A percentile compares a stretch with the other conserved stretches of the same genome.
Evolutionary conservation across 2,888 invertebrate genomes (phyloP).

Genomic region (Micoletzkya japonica): DNA sequence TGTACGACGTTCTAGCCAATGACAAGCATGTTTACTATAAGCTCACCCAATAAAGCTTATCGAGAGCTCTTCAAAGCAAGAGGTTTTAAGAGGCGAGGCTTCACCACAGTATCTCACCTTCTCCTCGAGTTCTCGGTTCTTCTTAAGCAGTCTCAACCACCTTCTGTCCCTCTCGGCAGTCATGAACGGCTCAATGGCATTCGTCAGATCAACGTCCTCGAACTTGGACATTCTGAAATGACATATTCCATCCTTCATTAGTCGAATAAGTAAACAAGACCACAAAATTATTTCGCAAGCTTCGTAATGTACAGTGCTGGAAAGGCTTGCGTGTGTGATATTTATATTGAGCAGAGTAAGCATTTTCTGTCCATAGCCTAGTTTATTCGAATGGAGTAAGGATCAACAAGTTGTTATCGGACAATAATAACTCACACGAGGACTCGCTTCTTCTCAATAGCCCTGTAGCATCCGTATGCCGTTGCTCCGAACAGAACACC

Average conservation of each 20-base stretch:
- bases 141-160: slow-evolving; percentile 61
- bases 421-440: slow-evolving; percentile 12
- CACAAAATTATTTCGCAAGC: too few relatives aligned
- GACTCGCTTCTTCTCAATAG: slow-evolving; percentile 31
- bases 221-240: slow-evolving; percentile 55
- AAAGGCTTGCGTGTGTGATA: not conserved
- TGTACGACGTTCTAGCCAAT: too few relatives aligned
- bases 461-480: slow-evolving; percentile 43
- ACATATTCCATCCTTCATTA: not conserved
- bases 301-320: not conserved
- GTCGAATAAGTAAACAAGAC: not conserved
- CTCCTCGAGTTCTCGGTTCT: slow-evolving; percentile 66
- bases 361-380: too few relatives aligned
- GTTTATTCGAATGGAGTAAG: too few relatives aligned
- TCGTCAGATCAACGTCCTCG: slow-evolving; percentile 59
- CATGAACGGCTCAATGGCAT: slow-evolving; percentile 61
- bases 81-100: too few relatives aligned
- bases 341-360: too few relatives aligned
- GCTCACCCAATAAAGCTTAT: too few relatives aligned
- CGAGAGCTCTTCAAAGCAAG: too few relatives aligned
- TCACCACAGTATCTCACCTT: slow-evolving; percentile 47
- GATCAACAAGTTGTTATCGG: not conserved
- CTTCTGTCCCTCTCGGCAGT: slow-evolving; percentile 61
- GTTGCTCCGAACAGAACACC: slow-evolving; percentile 45
- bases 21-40: too few relatives aligned